Conservation (phyloP, 2,113 vertebrate genomes). For the Oreamnos americanus region DNA sequence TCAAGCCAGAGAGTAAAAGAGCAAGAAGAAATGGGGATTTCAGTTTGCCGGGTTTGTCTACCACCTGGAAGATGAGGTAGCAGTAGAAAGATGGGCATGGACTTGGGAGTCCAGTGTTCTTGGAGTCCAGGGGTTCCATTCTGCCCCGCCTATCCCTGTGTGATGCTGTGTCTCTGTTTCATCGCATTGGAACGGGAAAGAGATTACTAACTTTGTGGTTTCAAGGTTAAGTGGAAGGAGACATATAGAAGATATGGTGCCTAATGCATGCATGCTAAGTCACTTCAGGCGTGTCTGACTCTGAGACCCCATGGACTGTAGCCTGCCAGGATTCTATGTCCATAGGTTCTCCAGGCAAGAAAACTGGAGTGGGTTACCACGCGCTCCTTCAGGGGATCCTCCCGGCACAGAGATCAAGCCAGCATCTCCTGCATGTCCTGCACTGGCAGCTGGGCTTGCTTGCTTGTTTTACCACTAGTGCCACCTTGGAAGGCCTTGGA, state of each 20-base stretch:
- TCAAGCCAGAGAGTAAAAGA: neutral
- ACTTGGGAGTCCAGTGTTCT: neutral
- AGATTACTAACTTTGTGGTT: neutral
- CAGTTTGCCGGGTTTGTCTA: neutral
- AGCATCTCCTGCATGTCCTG: neutral
- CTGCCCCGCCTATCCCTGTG: neutral
- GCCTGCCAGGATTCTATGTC: neutral
- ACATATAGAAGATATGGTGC: neutral
- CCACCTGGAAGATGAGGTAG: neutral
- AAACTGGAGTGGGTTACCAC: neutral
- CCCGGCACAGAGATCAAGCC: neutral
- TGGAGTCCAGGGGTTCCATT: neutral
- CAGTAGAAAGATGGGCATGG: neutral
- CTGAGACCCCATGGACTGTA: neutral
- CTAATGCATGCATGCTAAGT: neutral
- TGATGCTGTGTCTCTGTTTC: neutral
- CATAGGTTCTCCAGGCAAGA: neutral
- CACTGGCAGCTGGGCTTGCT: accelerated
- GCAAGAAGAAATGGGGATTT: neutral
- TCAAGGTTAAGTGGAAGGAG: neutral
- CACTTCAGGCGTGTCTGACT: neutral
- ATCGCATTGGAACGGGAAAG: neutral
- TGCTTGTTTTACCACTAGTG: neutral
- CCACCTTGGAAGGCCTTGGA: neutral
- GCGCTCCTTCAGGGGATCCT: neutral